Evolutionary conservation across 2,113 vertebrate genomes (phyloP).

Genomic region (Podiceps cristatus): DNA sequence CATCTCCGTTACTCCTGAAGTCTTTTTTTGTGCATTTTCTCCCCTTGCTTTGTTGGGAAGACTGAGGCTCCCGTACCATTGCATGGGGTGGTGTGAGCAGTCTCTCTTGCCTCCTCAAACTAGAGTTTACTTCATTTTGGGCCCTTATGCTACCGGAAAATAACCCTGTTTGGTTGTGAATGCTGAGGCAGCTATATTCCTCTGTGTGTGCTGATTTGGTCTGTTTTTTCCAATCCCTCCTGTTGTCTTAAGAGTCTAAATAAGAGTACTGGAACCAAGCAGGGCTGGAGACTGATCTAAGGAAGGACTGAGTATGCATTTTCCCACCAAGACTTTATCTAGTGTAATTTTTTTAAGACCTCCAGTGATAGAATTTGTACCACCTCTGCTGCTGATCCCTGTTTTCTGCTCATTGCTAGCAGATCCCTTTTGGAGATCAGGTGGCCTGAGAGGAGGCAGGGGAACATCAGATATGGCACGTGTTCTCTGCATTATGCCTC

Average conservation of each 20-base stretch:
- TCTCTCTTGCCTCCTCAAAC: neutral
- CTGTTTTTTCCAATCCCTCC: neutral
- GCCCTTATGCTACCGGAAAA: neutral
- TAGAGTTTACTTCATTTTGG: neutral
- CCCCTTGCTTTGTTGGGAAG: neutral
- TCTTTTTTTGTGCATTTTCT: neutral
- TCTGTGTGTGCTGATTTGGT: neutral
- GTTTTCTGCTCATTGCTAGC: neutral
- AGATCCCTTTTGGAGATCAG: neutral
- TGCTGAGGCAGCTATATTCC: neutral
- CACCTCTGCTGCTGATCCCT: neutral
- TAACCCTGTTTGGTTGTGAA: too few relatives aligned
- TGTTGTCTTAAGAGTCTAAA: neutral
- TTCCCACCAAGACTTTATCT: neutral
- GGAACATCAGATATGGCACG: neutral
- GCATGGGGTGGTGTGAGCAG: neutral
- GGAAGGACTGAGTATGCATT: fast-evolving
- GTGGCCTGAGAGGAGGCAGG: neutral
- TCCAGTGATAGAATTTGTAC: neutral
- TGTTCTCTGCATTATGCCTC: neutral
- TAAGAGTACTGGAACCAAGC: neutral
- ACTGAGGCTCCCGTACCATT: fast-evolving
- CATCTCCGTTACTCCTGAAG: neutral
- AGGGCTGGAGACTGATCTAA: neutral
- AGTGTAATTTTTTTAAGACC: neutral